Percentiles rank a stretch among this genome's conserved stretches.
Conservation (phyloP, 2,888 invertebrate genomes). For the Neria commutata region DNA sequence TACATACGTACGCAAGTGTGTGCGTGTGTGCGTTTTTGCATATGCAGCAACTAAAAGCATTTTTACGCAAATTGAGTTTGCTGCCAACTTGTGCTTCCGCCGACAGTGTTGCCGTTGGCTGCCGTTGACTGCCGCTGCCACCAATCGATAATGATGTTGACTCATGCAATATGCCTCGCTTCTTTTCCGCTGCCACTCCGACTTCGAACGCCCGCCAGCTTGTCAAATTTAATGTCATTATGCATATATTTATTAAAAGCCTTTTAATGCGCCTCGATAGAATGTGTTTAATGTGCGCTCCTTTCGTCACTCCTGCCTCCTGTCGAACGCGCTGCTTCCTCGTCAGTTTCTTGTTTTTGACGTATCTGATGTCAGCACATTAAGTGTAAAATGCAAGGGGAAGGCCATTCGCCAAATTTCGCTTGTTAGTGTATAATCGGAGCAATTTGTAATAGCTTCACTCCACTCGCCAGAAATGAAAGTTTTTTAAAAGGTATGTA, state of each 20-base stretch:
- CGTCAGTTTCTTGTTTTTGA: no score
- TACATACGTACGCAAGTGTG: neutral
- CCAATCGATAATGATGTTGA: neutral
- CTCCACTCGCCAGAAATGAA: no score
- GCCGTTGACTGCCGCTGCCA: no score
- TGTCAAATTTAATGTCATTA: conserved; percentile 11
- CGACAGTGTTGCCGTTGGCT: neutral
- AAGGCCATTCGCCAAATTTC: no score
- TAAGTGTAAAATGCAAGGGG: no score
- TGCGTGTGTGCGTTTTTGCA: conserved; percentile 25
- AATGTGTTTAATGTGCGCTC: conserved; percentile 26
- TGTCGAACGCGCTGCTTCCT: no score
- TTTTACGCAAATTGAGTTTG: conserved; percentile 50
- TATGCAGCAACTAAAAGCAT: conserved; percentile 46
- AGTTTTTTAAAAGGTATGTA: neutral
- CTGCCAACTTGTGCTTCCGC: conserved; percentile 4
- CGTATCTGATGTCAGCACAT: no score
- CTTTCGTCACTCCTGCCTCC: no score
- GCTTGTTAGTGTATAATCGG: no score
- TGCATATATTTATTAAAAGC: conserved; percentile 48
- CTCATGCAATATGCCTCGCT: neutral
- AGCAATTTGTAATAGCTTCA: no score
- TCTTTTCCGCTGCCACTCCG: no score
- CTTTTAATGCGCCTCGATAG: conserved; percentile 51
- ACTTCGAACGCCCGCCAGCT: neutral